These are phyloP conservation scores for Microchirus variegatus DNA, from an alignment of 2,797 vertebrate species.

Conservation along the genomic window DNA sequence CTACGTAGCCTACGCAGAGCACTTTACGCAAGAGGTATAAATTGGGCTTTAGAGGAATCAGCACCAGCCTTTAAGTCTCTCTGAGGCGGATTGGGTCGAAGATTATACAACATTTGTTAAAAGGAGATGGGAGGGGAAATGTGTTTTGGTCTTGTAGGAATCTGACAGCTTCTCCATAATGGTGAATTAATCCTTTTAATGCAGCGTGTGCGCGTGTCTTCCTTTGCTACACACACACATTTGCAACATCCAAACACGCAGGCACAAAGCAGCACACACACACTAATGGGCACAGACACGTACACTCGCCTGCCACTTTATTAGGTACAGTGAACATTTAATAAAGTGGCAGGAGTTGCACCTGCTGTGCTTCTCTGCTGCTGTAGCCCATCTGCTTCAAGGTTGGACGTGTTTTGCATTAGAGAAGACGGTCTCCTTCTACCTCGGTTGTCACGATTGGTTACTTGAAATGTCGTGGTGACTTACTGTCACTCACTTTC, in stretches of 20 bases:
- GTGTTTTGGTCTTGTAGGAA: slow-evolving; percentile 71
- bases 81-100: slow-evolving; percentile 66
- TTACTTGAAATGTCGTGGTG: too few relatives aligned
- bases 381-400: too few relatives aligned
- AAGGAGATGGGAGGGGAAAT: slow-evolving; percentile 65
- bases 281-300: slow-evolving; percentile 8
- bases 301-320: not conserved
- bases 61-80: slow-evolving; percentile 71
- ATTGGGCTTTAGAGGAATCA: slow-evolving; percentile 72
- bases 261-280: not conserved
- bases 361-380: too few relatives aligned
- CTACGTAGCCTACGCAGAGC: too few relatives aligned
- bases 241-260: slow-evolving; percentile 28
- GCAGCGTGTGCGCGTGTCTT: slow-evolving; percentile 34
- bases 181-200: slow-evolving; percentile 73
- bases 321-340: not conserved
- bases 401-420: too few relatives aligned
- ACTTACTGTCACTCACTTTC: too few relatives aligned
- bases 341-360: too few relatives aligned
- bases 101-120: slow-evolving; percentile 71
- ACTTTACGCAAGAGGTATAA: too few relatives aligned
- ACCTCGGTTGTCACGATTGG: too few relatives aligned
- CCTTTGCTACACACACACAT: slow-evolving; percentile 21
- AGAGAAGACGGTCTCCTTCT: too few relatives aligned
- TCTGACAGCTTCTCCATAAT: slow-evolving; percentile 74